Base-by-base conservation (phyloP, 2,888 invertebrate species). In the Pristionchus mayeri region DNA sequence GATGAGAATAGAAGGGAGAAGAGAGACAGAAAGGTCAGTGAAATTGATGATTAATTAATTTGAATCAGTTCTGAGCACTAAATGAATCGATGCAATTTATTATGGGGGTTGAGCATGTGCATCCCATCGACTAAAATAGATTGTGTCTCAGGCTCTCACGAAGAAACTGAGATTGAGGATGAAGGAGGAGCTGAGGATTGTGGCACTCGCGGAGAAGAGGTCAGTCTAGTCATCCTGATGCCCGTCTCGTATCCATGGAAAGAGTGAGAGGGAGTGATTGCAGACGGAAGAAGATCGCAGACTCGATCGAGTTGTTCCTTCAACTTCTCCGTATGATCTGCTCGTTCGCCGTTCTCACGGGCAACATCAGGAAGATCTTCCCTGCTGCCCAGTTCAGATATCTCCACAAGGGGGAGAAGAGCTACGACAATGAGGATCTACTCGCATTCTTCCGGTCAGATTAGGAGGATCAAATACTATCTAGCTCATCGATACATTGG, bases 351-450 rank as follows among this genome's bases (percentile, higher is more conserved):
- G 89, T 92, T 78, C 85, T 92, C 71, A 88, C 85, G 16, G 92
- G 92, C 34, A 92, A 89, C 81, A 89, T 91, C 50, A 87, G 92
- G 57, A 92, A 91, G 85, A 91, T 90, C 2, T 91, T 92, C 85
- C 87, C 92, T 40, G 91, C 91, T 11, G 88, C 89, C 11, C 89
- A 90, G 11, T 88, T 91, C 86, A 87, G 89, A 76, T 91, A 88
- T 84, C 84, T 90, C 16, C 67, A 83, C 34, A 89, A 90, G 18
- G 90, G 89, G 48, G 86, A 91, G 75, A 87, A 88, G 54, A 86
- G 89, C 30, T 91, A 88, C 76, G 89, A 91, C 85, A 89, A 91
- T 78, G 90, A 90, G 60, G 90, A 91, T 80, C 86, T 92, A 9
- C 84, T 90, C n/a, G 83, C 90, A 40, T 71, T 92, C 37, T 91